Base-by-base conservation (phyloP, 2,113 vertebrate genomes). In the Sitta europaea region DNA sequence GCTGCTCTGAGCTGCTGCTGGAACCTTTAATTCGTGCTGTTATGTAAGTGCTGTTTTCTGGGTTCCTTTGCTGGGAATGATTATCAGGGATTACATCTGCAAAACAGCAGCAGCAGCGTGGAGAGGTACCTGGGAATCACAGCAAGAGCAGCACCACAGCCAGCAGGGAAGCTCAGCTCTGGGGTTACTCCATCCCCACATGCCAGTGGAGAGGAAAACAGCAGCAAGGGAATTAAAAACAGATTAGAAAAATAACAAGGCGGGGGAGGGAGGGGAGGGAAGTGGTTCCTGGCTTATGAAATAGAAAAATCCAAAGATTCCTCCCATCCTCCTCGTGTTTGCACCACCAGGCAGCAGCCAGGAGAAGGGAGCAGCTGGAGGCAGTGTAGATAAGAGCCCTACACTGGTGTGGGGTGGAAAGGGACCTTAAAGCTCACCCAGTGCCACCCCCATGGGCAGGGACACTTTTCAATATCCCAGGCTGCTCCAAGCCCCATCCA, bases 381-480 rank as follows among this genome's bases (percentile, higher is more conserved):
- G 83, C 55, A 38, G 11, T 27, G 68, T 20, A 70, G n/a, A 1
- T 7, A 33, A 66, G 27, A 81, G 16, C 7, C 33, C 36, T 24
- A 8, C 22, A 38, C 19, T 9, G 51, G 33, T 58, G 24, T 81
- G 45, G 38, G 43, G 11, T 38, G 33, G 18, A 3, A 72, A 58
- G 22, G 23, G 51, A 38, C 22, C 18, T 51, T 6, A 73, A 73
- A 88, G 5, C 14, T 0, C 76, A 28, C 28, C 33, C 43, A 27
- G 2, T 23, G 0, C 66, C 25, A 42, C 3, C 3, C 36, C 25
- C 50, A 12, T 5, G 29, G 10, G 10, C 21, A 87, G 29, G 35
- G 25, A 63, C 31, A 42, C 40, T 18, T 72, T 0, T 0, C 31
- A 71, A 1, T 18, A 0, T 0, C 1, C 55, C 73, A 77, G 28